phyloP scores from a whole-genome alignment of 2,113 vertebrate genomes.

The Rhinopomastus cyanomelas region DNA sequence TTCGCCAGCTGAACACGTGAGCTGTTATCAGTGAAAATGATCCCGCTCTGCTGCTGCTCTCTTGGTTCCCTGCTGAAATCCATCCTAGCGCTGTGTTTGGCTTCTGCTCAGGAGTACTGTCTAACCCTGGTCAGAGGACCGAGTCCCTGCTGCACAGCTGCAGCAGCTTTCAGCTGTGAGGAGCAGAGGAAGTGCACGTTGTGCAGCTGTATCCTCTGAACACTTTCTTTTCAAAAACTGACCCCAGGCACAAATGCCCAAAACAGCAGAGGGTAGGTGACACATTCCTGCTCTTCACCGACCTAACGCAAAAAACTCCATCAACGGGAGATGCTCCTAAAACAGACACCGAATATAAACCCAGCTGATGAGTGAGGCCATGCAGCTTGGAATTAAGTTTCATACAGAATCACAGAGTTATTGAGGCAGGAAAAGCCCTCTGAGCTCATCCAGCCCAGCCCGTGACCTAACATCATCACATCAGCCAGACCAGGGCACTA shows the following conservation, averaged over 20 bases:
- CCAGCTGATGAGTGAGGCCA: too few relatives aligned
- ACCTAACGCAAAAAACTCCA: background rate
- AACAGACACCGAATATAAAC: too few relatives aligned
- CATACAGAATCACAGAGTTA: too few relatives aligned
- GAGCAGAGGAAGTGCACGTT: background rate
- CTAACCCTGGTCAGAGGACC: background rate
- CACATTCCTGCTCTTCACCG: background rate
- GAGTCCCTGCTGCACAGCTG: background rate
- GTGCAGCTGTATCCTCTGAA: background rate
- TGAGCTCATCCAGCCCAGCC: too few relatives aligned
- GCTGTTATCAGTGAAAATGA: conserved; percentile 7
- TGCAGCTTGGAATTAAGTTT: too few relatives aligned
- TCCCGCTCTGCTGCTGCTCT: background rate
- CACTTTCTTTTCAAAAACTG: background rate
- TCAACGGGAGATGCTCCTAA: background rate
- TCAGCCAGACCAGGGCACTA: too few relatives aligned
- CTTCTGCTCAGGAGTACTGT: background rate
- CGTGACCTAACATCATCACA: too few relatives aligned
- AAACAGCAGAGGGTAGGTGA: background rate
- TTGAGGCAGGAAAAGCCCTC: too few relatives aligned
- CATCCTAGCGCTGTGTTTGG: background rate
- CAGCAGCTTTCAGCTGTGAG: background rate
- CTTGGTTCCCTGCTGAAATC: background rate
- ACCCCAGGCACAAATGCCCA: background rate
- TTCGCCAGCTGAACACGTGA: conserved; percentile 4